These are phyloP conservation scores for Ursus arctos DNA, from an alignment of 2,113 vertebrate species.

Conservation along the genomic window DNA sequence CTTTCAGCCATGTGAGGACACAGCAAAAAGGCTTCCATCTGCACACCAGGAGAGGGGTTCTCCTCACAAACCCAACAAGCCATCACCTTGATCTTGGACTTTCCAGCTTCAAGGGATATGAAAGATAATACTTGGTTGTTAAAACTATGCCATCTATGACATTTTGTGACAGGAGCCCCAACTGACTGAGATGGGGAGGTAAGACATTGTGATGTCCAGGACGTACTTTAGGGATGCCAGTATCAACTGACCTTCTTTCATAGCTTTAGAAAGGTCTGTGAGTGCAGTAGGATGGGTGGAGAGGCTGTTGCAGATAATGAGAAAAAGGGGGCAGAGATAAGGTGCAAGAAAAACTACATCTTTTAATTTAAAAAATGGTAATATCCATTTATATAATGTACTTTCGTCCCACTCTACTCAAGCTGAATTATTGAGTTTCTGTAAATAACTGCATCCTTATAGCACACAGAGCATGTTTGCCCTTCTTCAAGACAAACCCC, in stretches of 20 bases:
- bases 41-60: neutral
- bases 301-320: neutral
- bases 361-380: neutral
- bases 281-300: neutral
- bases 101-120: neutral
- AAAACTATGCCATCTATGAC: neutral
- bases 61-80: accelerated
- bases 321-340: neutral
- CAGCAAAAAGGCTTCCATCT: neutral
- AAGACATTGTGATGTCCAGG: neutral
- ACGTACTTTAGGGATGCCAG: neutral
- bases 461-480: neutral
- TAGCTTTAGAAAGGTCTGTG: neutral
- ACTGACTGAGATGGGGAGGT: neutral
- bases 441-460: neutral
- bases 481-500: neutral
- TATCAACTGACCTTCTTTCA: neutral
- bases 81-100: neutral
- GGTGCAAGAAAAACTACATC: neutral
- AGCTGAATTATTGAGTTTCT: neutral
- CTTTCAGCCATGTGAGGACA: neutral
- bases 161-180: neutral
- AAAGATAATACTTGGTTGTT: neutral
- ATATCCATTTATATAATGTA: neutral
- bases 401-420: neutral